These are phyloP conservation scores for Sinopyrophorus schimmeli DNA, from an alignment of 2,888 invertebrate species.

Conservation along the genomic window DNA sequence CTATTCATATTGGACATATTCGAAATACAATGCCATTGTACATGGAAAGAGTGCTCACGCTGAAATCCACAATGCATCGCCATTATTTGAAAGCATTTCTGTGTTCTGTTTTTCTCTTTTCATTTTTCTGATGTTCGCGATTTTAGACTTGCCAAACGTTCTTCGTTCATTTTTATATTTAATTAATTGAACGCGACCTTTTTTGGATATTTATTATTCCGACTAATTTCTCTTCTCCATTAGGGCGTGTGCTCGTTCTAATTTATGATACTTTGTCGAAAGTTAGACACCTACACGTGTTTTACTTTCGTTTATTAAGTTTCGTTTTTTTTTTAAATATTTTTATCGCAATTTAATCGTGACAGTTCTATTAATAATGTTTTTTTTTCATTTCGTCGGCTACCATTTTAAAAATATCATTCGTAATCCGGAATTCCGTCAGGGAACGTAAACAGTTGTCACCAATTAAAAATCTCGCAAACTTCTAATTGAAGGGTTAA, in stretches of 20 bases:
- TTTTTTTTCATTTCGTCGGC: too few relatives aligned
- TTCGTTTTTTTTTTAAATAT: too few relatives aligned
- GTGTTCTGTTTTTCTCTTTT: conserved; percentile 21
- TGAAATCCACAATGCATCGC: conserved; percentile 15
- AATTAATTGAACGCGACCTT: conserved; percentile 17
- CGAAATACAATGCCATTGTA: conserved; percentile 15
- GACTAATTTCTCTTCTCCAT: conserved; percentile 5
- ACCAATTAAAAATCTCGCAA: too few relatives aligned
- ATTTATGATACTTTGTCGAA: neutral
- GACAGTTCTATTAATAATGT: too few relatives aligned
- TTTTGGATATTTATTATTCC: conserved; percentile 1
- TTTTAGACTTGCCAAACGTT: conserved; percentile 13
- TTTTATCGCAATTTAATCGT: too few relatives aligned
- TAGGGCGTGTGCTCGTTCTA: neutral
- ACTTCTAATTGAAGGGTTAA: too few relatives aligned
- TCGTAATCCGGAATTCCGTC: too few relatives aligned
- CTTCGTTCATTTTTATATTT: conserved; percentile 14
- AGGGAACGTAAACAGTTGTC: too few relatives aligned
- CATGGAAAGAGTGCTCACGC: conserved; percentile 7
- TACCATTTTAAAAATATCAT: too few relatives aligned
- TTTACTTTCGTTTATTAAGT: too few relatives aligned
- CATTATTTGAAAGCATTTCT: conserved; percentile 27
- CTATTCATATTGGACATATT: conserved; percentile 8
- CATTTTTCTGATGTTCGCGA: conserved; percentile 14
- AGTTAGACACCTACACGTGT: too few relatives aligned